phyloP scores from a whole-genome alignment of 2,113 vertebrate genomes.

The Periophthalmodon schlosseri region DNA sequence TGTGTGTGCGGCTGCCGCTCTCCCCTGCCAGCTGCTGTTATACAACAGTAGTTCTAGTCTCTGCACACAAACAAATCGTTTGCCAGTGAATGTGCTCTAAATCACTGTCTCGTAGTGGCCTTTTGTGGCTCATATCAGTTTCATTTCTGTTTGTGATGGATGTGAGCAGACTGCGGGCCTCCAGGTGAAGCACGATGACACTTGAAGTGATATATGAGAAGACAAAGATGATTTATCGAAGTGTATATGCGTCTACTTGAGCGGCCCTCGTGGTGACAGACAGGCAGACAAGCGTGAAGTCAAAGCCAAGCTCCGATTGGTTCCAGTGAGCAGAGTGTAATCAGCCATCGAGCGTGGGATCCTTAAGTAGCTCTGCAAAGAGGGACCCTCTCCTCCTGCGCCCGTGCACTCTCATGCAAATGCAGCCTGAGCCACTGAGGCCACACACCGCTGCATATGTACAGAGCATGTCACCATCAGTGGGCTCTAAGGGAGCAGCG shows the following conservation, averaged over 20 bases:
- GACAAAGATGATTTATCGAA: slow-evolving; percentile 22
- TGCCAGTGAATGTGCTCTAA: slow-evolving; percentile 40
- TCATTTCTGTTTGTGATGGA: slow-evolving; percentile 42
- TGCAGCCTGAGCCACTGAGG: slow-evolving; percentile 26
- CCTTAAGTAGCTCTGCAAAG: slow-evolving; percentile 57
- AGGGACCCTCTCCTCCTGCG: slow-evolving; percentile 17
- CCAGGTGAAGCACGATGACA: slow-evolving; percentile 16
- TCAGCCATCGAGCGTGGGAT: slow-evolving; percentile 57
- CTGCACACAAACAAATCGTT: slow-evolving; percentile 61
- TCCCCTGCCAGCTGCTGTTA: slow-evolving; percentile 71
- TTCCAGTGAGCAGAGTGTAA: slow-evolving; percentile 59
- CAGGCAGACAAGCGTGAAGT: slow-evolving; percentile 56
- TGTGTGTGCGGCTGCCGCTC: slow-evolving; percentile 31
- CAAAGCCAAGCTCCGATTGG: slow-evolving; percentile 63
- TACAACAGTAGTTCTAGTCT: slow-evolving; percentile 61
- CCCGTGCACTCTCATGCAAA: slow-evolving; percentile 47
- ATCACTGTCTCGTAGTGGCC: slow-evolving; percentile 19
- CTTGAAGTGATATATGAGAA: slow-evolving; percentile 11
- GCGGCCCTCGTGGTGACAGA: slow-evolving; percentile 50
- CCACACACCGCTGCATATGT: slow-evolving; percentile 26
- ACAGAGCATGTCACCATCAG: slow-evolving; percentile 19
- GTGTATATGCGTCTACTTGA: slow-evolving; percentile 23
- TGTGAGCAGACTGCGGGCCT: slow-evolving; percentile 15
- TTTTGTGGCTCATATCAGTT: slow-evolving; percentile 22
- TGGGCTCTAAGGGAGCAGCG: slow-evolving; percentile 44